Evolutionary conservation across 2,797 vertebrate species (phyloP), one percentile per base, ranked within the genome.

Genomic region (Poeciliopsis turneri): DNA sequence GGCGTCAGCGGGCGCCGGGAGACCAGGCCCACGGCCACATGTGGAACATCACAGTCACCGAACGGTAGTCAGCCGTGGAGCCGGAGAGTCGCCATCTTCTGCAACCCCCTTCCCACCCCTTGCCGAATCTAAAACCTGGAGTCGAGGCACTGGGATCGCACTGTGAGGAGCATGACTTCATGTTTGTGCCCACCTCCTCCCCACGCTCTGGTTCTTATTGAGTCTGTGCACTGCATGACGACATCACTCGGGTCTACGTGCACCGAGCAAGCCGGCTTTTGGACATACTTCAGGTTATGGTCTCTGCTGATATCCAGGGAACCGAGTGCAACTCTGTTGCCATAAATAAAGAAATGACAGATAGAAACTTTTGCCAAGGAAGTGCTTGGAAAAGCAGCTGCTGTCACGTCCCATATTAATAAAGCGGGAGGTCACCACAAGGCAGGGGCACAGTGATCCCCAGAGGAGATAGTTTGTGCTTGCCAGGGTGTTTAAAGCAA

Each of bases 41-140:
- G 90, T 92, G 92, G 93, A 94, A 93, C 91, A 93, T 93, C 92
- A 92, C 87, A 71, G 92, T 94, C 93, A 93, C 92, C 78, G 23
- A 76, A 84, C 84, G 76, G 88, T 83, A 86, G 90, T 92, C 93
- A 92, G 90, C 87, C 53, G 15, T 80, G 92, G 94, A 93, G 91
- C 84, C 93, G 72, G 68, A 49, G 87, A 90, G 94, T 91, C 92
- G 89, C 90, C 90, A 88, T 90, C 91, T 89, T 78, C 84, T 80
- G 75, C 30, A 30, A 30, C 30, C 30, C 30, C 30, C 30, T 30
- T 30, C 30, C 30, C 30, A 89, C 90, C 89, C 78, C 78, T 1
- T 89, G 73, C 80, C 92, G 91, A 87, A 66, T 80, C 83, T 59
- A 84, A 69, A 84, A 90, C 84, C 82, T 80, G 82, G 86, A 79